Conservation (phyloP, 2,797 vertebrate species). For the Distichodus sexfasciatus region DNA sequence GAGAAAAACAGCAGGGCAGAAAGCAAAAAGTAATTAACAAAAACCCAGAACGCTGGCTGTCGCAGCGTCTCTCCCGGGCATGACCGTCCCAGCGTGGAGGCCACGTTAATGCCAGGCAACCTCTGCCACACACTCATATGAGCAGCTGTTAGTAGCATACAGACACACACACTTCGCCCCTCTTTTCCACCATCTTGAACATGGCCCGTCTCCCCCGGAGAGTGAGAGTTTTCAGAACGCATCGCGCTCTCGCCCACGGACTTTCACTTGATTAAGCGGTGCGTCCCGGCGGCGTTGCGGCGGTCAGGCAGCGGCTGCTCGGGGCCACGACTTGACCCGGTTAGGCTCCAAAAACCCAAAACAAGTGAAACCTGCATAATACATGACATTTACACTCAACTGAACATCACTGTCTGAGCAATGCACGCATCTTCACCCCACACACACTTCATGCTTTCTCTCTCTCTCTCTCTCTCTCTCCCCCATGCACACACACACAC, state of each 20-base stretch:
- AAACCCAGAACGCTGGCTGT: no score
- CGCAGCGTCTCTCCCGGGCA: no score
- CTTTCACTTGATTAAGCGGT: conserved; percentile 45
- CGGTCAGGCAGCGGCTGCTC: conserved; percentile 43
- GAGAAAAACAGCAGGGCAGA: no score
- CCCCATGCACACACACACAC: no score
- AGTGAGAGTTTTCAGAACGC: conserved; percentile 27
- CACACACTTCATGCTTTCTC: neutral
- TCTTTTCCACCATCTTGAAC: conserved; percentile 6
- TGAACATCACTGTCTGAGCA: no score
- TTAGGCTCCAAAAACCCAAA: conserved; percentile 15
- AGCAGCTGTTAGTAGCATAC: neutral
- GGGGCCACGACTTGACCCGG: conserved; percentile 39
- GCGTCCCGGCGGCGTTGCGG: no score
- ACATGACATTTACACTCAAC: conserved; percentile 20
- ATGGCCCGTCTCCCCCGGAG: conserved; percentile 7
- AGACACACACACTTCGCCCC: neutral
- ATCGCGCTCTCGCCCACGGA: conserved; percentile 31
- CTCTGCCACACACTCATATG: no score
- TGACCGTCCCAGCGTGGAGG: no score
- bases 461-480: no score
- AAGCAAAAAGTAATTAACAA: no score
- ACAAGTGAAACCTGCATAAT: conserved; percentile 21
- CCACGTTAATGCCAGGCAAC: no score
- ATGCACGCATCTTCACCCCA: neutral